Base-by-base conservation (phyloP, 2,888 invertebrate species). In the Plusia festucae region DNA sequence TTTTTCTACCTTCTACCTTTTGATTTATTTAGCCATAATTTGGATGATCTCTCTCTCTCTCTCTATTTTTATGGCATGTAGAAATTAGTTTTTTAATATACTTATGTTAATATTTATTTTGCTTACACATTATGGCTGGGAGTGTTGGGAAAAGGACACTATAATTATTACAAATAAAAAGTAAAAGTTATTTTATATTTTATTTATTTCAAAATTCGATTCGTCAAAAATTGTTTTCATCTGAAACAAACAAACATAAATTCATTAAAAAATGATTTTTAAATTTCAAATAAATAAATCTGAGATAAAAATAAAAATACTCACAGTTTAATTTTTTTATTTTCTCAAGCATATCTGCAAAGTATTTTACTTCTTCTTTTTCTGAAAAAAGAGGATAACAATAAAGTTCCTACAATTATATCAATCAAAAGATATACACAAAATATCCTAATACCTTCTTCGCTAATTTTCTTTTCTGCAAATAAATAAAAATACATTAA, bases 371-470 rank as follows among this genome's bases (percentile, higher is more conserved):
- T 67, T 86, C 55, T 0, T 73, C 46, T 70, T 83, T 82, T 61
- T 85, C 87, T 87, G 79, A 6, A 78, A 78, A 30, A 11, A 40
- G 8, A 32, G 13, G 13, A 32, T 8, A 13, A 32, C n/a, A n/a
- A n/a, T n/a, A n/a, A n/a, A n/a, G n/a, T n/a, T n/a, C n/a, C n/a
- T n/a, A n/a, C 30, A 30, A 30, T 24, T 5, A 5, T 24, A 24
- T 24, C 24, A 24, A 24, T 5, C 5, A 5, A 24, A 24, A 7
- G 4, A 18, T 9, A 46, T 16, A 18, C 0, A 46, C 18, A 46
- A 13, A 18, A 9, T 18, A 6, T 18, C n/a, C 24, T 46, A 16
- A 20, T 82, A 89, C 89, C 89, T 85, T 89, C 88, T 27, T 82
- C 15, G 46, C 86, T 88, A 16, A 85, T 71, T 73, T 86, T 73